A percentile compares a stretch with the other conserved stretches of the same genome.
These are phyloP conservation scores for Muscina levida DNA, from an alignment of 2,888 invertebrate genomes.

Conservation along the genomic window DNA sequence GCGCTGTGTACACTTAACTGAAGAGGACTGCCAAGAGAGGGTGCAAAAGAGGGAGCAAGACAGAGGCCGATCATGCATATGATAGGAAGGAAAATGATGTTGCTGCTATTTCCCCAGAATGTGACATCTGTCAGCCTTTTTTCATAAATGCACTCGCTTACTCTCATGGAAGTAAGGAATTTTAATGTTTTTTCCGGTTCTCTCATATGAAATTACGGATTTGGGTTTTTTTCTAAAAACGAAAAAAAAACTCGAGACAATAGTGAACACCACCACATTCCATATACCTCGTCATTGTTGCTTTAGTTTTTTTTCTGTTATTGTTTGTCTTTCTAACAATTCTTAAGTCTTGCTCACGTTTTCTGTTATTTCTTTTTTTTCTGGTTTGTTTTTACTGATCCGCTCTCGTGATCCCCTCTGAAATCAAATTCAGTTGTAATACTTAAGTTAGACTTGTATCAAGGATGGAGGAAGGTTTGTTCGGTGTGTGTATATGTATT, in stretches of 20 bases:
- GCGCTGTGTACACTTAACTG: not conserved
- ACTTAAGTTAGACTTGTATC: not conserved
- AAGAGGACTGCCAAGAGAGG: not conserved
- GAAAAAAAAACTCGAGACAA: not conserved
- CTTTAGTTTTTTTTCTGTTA: not conserved
- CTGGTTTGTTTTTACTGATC: not conserved
- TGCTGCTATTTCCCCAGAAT: not conserved
- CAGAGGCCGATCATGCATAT: too few species aligned
- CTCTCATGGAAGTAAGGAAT: not conserved
- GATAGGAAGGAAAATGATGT: not conserved
- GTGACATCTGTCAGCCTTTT: slow-evolving; percentile 21
- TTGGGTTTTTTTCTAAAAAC: not conserved
- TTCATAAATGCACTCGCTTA: not conserved
- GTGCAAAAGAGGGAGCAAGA: too few species aligned
- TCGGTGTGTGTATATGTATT: slow-evolving; percentile 5
- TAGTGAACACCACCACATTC: not conserved
- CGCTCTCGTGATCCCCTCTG: not conserved
- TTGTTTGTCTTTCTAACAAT: not conserved
- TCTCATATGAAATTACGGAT: slow-evolving; percentile 11
- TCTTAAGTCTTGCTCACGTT: slow-evolving; percentile 13
- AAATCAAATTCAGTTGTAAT: slow-evolving; percentile 34
- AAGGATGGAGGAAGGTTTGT: too few species aligned
- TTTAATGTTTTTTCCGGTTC: slow-evolving; percentile 26
- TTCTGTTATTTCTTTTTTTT: slow-evolving; percentile 11
- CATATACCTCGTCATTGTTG: too few species aligned